phyloP scores from a whole-genome alignment of 2,888 invertebrate genomes.

The Tetranychus truncatus region DNA sequence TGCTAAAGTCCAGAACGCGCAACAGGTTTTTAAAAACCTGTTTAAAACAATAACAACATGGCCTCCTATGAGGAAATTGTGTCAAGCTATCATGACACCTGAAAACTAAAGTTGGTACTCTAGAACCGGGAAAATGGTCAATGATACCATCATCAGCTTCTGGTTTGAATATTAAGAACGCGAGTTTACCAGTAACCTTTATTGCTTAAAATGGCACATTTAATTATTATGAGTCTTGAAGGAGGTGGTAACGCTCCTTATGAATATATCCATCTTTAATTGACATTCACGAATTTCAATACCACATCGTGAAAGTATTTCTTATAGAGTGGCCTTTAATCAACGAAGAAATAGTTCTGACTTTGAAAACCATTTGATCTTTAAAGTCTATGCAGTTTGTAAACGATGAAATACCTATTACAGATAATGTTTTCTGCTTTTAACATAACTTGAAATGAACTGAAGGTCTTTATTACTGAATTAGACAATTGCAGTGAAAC shows the following conservation, averaged over 20 bases:
- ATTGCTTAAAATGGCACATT: no score
- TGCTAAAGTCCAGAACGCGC: no score
- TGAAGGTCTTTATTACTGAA: conserved; percentile 15
- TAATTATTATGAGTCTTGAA: no score
- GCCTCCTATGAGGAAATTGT: conserved; percentile 37
- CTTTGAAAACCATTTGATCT: conserved; percentile 73
- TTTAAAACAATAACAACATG: conserved; percentile 15
- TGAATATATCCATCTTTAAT: no score
- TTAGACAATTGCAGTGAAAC: neutral
- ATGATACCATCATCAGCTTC: conserved; percentile 77
- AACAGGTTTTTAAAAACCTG: no score
- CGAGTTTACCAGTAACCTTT: conserved; percentile 46
- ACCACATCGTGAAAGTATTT: neutral
- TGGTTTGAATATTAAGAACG: conserved; percentile 73
- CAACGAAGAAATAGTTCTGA: conserved; percentile 66
- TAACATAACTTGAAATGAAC: conserved; percentile 16
- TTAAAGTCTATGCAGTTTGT: conserved; percentile 50
- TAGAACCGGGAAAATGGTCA: conserved; percentile 65
- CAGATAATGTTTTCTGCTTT: conserved; percentile 22
- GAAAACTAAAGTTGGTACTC: conserved; percentile 55
- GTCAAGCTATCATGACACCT: conserved; percentile 60
- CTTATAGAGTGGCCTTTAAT: conserved; percentile 33
- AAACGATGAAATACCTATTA: conserved; percentile 20
- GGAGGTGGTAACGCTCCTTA: no score
- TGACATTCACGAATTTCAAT: conserved; percentile 18